Conservation (phyloP, 2,113 vertebrate genomes). For the Microcebus lehilahytsara region DNA sequence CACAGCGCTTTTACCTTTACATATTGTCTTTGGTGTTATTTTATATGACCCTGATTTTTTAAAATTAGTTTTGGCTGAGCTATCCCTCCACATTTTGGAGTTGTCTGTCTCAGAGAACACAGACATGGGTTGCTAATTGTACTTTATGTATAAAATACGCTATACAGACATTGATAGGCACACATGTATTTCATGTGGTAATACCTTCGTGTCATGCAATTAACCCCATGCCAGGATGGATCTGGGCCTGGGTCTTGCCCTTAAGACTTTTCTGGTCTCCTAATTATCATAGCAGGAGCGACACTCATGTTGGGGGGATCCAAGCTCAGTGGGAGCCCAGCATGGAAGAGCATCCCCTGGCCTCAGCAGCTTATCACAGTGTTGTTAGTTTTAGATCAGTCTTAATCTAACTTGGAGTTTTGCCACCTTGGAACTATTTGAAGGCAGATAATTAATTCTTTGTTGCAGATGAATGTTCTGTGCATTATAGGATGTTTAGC, state of each 20-base stretch:
- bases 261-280: background rate
- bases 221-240: background rate
- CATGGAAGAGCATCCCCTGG: background rate
- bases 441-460: background rate
- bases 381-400: background rate
- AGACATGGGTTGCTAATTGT: background rate
- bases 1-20: background rate
- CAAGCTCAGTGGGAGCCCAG: background rate
- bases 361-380: background rate
- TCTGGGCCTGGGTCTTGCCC: background rate
- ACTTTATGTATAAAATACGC: background rate
- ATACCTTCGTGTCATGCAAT: background rate
- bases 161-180: background rate
- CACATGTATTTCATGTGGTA: background rate
- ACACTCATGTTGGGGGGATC: background rate
- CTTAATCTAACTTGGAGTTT: background rate
- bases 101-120: background rate
- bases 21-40: background rate
- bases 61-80: background rate
- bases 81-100: background rate
- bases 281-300: background rate
- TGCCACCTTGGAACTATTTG: background rate
- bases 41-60: background rate
- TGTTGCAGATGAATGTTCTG: background rate
- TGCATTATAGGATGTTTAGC: background rate